A percentile compares a stretch with the other conserved stretches of the same genome.
These are phyloP conservation scores for Hydropsyche betteni DNA, from an alignment of 2,888 invertebrate species.

Conservation along the genomic window DNA sequence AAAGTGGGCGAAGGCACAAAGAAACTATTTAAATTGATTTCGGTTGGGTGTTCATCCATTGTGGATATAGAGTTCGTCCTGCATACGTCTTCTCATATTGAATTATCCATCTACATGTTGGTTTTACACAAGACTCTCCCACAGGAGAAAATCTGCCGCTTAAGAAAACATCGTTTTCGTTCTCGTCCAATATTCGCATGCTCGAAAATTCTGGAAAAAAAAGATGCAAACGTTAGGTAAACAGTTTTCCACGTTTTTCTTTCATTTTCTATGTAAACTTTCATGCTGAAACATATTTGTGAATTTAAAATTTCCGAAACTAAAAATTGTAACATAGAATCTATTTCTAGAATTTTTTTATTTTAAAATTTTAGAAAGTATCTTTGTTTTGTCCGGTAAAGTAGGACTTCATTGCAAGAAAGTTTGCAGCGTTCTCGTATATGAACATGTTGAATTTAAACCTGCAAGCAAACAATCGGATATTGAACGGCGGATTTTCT, in stretches of 20 bases:
- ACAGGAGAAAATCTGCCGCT: constrained; percentile 12
- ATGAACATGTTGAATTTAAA: constrained; percentile 28
- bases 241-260: no score
- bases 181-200: constrained; percentile 19
- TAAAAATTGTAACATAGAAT: no score
- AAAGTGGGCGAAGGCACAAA: constrained; percentile 20
- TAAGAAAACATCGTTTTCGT: constrained; percentile 27
- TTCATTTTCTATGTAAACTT: no score
- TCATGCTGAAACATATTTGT: no score
- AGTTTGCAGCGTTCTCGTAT: constrained; percentile 1
- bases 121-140: constrained; percentile 17
- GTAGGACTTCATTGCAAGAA: background rate
- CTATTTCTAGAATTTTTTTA: no score
- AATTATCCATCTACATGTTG: constrained; percentile 32
- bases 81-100: constrained; percentile 19
- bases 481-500: constrained; percentile 32
- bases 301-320: no score
- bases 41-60: constrained; percentile 28
- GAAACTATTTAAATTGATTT: constrained; percentile 33
- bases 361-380: no score
- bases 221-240: background rate
- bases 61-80: background rate
- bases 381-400: no score
- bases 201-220: background rate
- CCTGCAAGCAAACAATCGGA: constrained; percentile 35